A percentile compares a stretch with the other conserved stretches of the same genome.
phyloP scores from a whole-genome alignment of 2,113 vertebrate genomes.

The Thermophis baileyi region DNA sequence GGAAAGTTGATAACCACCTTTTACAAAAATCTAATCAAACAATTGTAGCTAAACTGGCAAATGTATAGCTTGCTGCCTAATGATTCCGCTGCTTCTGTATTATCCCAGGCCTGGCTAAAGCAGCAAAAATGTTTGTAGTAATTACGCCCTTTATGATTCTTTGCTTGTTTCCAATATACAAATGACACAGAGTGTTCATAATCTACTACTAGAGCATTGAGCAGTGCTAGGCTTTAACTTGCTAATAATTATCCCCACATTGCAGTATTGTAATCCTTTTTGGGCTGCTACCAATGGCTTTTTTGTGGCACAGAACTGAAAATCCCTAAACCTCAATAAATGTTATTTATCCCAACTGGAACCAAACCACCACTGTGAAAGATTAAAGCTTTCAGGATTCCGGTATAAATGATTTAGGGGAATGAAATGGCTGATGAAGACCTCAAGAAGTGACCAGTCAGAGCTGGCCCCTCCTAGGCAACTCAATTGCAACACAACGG shows the following conservation, averaged over 20 bases:
- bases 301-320: constrained; percentile 59
- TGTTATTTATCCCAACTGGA: constrained; percentile 57
- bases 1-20: background rate
- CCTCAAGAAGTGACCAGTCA: constrained; percentile 76
- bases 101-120: constrained; percentile 67
- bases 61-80: constrained; percentile 53
- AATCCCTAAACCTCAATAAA: constrained; percentile 18
- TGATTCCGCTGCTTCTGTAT: constrained; percentile 63
- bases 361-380: constrained; percentile 72
- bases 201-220: constrained; percentile 74
- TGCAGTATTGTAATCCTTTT: constrained; percentile 61
- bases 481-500: constrained; percentile 72
- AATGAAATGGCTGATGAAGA: constrained; percentile 80
- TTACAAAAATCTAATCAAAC: constrained; percentile 42
- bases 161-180: constrained; percentile 68
- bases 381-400: constrained; percentile 73
- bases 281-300: constrained; percentile 66
- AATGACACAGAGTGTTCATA: constrained; percentile 71
- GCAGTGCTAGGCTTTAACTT: constrained; percentile 75
- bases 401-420: constrained; percentile 74
- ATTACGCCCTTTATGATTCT: constrained; percentile 65
- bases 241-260: constrained; percentile 69
- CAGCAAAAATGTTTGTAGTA: constrained; percentile 67
- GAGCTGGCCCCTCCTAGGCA: constrained; percentile 72
- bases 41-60: constrained; percentile 43